Conservation (phyloP, 2,888 invertebrate genomes). For the Calameuta filiformis region DNA sequence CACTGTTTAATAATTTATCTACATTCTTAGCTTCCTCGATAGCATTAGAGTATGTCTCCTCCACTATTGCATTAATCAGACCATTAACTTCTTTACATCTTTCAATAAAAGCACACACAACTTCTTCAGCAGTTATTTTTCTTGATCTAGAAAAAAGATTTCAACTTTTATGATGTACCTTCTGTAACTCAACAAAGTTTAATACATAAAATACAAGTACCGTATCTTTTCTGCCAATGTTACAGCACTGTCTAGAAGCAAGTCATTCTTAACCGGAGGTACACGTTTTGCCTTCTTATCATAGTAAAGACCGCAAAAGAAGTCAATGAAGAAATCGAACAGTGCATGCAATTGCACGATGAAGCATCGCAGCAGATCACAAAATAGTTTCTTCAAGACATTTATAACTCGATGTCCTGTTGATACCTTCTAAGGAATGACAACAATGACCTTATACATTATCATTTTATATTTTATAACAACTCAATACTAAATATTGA, state of each 20-base stretch:
- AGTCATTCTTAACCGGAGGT: constrained; percentile 61
- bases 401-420: constrained; percentile 5
- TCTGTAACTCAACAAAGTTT: too few species aligned
- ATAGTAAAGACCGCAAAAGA: constrained; percentile 65
- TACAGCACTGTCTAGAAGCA: constrained; percentile 74
- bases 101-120: constrained; percentile 80
- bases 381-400: constrained; percentile 32
- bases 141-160: constrained; percentile 55
- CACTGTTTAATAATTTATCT: constrained; percentile 74
- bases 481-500: too few species aligned
- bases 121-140: constrained; percentile 75
- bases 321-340: constrained; percentile 66
- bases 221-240: constrained; percentile 76
- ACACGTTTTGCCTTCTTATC: constrained; percentile 59
- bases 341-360: constrained; percentile 53
- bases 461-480: too few species aligned
- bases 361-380: constrained; percentile 41
- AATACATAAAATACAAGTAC: constrained; percentile 40
- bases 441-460: too few species aligned
- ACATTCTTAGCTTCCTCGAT: constrained; percentile 80
- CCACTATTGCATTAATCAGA: constrained; percentile 84
- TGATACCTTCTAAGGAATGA: not conserved
- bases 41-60: constrained; percentile 82
- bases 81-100: constrained; percentile 82
- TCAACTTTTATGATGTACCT: not conserved